Percentiles rank a stretch among this genome's conserved stretches.
Conservation (phyloP, 2,888 invertebrate species). For the Euproctis similis region DNA sequence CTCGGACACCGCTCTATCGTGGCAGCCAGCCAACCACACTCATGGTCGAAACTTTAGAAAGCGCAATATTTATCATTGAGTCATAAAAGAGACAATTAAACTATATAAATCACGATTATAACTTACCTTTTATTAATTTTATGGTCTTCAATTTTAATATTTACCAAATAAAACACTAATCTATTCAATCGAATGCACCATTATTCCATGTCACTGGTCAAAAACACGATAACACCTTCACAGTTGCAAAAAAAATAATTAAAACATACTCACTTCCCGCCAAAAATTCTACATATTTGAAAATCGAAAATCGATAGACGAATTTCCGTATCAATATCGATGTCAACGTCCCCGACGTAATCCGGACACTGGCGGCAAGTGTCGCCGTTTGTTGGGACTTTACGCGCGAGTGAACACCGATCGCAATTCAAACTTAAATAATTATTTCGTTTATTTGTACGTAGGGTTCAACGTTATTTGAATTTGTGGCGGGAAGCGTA, state of each 20-base stretch:
- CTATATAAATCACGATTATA: conserved; percentile 34
- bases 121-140: conserved; percentile 52
- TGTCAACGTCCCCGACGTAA: conserved; percentile 66
- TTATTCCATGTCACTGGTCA: conserved; percentile 57
- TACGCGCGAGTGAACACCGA: conserved; percentile 57
- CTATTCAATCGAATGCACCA: conserved; percentile 64
- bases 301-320: conserved; percentile 41
- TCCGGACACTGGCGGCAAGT: conserved; percentile 56
- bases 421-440: conserved; percentile 47
- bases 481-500: conserved; percentile 65
- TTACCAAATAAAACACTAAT: conserved; percentile 45
- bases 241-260: conserved; percentile 38
- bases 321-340: conserved; percentile 42
- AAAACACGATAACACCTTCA: conserved; percentile 61
- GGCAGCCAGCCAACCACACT: conserved; percentile 56
- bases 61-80: conserved; percentile 60
- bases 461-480: conserved; percentile 41
- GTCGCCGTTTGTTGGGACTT: conserved; percentile 50
- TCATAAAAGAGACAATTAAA: conserved; percentile 36
- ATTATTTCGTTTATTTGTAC: conserved; percentile 40
- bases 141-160: conserved; percentile 39
- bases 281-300: conserved; percentile 49
- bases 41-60: conserved; percentile 71
- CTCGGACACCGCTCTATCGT: conserved; percentile 43
- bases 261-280: conserved; percentile 55